Percentiles rank a stretch among this genome's conserved stretches.
These are phyloP conservation scores for Tetraneura akinire DNA, from an alignment of 1,140 invertebrate species.

Conservation along the genomic window DNA sequence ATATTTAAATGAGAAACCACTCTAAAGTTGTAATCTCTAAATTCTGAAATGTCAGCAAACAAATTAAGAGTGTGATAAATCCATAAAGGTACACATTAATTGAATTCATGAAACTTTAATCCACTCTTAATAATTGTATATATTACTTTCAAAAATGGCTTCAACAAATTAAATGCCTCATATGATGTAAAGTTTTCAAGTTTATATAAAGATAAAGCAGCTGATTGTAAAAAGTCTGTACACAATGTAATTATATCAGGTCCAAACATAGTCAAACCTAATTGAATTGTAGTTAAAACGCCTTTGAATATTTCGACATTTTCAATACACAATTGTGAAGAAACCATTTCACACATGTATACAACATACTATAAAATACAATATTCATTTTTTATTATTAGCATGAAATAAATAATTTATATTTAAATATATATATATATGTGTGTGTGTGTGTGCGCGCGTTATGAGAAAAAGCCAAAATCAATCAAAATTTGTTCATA, in stretches of 20 bases:
- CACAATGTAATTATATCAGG: slow-evolving; percentile 67
- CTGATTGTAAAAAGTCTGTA: slow-evolving; percentile 67
- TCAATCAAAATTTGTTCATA: too few relatives aligned
- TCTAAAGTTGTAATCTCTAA: too few relatives aligned
- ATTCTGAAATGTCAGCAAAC: too few relatives aligned
- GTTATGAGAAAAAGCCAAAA: too few relatives aligned
- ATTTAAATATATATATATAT: background rate
- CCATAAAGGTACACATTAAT: too few relatives aligned
- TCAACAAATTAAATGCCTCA: slow-evolving; percentile 60
- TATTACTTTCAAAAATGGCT: slow-evolving; percentile 71
- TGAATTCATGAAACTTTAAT: too few relatives aligned
- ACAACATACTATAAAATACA: slow-evolving; percentile 64
- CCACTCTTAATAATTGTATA: too few relatives aligned
- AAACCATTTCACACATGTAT: slow-evolving; percentile 69
- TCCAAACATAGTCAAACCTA: slow-evolving; percentile 70
- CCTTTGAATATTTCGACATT: slow-evolving; percentile 64
- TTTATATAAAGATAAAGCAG: slow-evolving; percentile 58
- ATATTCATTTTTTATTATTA: background rate
- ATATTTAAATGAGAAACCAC: background rate
- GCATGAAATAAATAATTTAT: background rate
- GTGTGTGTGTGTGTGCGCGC: too few relatives aligned
- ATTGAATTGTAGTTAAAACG: slow-evolving; percentile 68
- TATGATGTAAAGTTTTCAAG: slow-evolving; percentile 58
- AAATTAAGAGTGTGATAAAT: too few relatives aligned
- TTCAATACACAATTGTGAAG: slow-evolving; percentile 65